A percentile compares a stretch with the other conserved stretches of the same genome.
These are phyloP conservation scores for Caenorhabditis uteleia DNA, from an alignment of 2,888 invertebrate species.

Conservation along the genomic window DNA sequence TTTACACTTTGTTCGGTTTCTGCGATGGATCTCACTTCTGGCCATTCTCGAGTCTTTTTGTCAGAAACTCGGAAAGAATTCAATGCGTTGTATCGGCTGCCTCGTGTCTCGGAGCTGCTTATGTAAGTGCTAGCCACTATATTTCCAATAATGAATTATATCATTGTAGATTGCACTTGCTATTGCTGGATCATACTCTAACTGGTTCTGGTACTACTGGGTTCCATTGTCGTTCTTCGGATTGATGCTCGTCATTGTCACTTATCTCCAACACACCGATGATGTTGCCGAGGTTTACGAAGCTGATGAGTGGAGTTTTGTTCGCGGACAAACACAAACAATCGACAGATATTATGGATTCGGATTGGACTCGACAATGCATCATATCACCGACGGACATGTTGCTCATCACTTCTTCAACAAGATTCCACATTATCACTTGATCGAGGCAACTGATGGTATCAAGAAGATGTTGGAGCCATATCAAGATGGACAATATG, in stretches of 20 bases:
- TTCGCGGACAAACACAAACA: conserved; percentile 51
- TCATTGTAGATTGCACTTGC: conserved; percentile 30
- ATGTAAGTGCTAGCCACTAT: conserved; percentile 32
- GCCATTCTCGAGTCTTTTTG: conserved; percentile 60
- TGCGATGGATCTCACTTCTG: conserved; percentile 67
- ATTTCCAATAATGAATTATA: no score
- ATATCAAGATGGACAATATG: conserved; percentile 44
- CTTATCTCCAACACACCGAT: conserved; percentile 58
- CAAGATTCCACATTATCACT: conserved; percentile 62
- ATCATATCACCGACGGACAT: conserved; percentile 58
- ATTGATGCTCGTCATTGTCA: conserved; percentile 57
- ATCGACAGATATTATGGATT: conserved; percentile 51
- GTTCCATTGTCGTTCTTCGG: conserved; percentile 59
- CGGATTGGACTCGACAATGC: conserved; percentile 45
- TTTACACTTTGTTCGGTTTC: conserved; percentile 62
- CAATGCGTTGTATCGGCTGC: conserved; percentile 59
- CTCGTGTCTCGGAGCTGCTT: conserved; percentile 51
- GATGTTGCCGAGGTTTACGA: conserved; percentile 60
- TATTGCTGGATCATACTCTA: conserved; percentile 41
- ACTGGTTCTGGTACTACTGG: conserved; percentile 57
- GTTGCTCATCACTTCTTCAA: conserved; percentile 67
- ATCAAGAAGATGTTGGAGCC: conserved; percentile 48
- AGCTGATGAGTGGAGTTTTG: conserved; percentile 54
- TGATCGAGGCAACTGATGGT: conserved; percentile 63
- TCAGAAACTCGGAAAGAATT: conserved; percentile 56